Conservation (phyloP, 2,113 vertebrate genomes). For the Chrysochloris asiatica region DNA sequence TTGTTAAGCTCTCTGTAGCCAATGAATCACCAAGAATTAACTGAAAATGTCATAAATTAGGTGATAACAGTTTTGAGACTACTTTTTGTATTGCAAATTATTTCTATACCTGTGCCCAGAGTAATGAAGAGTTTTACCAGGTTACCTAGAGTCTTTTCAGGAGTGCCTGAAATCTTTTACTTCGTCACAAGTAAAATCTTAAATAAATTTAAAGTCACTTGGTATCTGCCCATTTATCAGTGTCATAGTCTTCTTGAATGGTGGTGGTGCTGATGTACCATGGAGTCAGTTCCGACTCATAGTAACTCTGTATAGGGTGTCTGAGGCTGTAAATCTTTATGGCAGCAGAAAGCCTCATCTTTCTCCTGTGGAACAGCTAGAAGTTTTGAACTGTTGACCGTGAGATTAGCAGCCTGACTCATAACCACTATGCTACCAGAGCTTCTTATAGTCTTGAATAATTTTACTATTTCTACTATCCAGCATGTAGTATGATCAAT, state of each 20-base stretch:
- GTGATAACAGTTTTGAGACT: not conserved
- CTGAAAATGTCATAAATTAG: not conserved
- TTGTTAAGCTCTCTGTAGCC: not conserved
- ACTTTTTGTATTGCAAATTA: not conserved
- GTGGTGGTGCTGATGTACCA: too few relatives aligned
- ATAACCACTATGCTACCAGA: too few relatives aligned
- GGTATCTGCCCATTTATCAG: not conserved
- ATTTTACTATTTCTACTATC: not conserved
- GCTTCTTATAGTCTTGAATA: not conserved
- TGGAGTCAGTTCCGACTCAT: too few relatives aligned
- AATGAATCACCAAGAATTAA: not conserved
- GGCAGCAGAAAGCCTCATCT: too few relatives aligned
- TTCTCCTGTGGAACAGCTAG: too few relatives aligned
- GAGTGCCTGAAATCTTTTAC: not conserved
- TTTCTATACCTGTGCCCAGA: not conserved
- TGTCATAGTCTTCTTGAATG: too few relatives aligned
- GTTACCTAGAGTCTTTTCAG: conserved; percentile 50
- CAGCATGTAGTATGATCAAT: not conserved
- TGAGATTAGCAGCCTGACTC: too few relatives aligned
- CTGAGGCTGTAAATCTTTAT: too few relatives aligned
- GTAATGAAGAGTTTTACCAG: conserved; percentile 46
- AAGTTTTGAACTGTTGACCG: too few relatives aligned
- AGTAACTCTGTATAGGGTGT: too few relatives aligned
- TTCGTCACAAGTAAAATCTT: conserved; percentile 35
- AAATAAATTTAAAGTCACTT: conserved; percentile 31